Percentiles rank a stretch among this genome's conserved stretches.
These are phyloP conservation scores for Erythrocebus patas DNA, from an alignment of 2,113 vertebrate genomes.

Conservation along the genomic window DNA sequence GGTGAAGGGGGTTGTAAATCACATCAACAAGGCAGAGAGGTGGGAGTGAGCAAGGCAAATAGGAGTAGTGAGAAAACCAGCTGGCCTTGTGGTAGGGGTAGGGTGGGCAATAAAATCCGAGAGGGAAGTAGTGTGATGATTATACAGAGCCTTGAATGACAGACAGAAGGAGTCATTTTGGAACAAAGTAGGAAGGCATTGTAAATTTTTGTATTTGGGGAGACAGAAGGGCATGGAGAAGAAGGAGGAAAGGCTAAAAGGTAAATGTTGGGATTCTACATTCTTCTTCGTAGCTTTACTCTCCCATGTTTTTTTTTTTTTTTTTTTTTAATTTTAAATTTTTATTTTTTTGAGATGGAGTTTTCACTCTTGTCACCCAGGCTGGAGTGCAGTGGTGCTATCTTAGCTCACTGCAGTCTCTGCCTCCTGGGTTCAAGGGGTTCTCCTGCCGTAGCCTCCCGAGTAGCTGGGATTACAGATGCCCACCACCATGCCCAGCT, in stretches of 20 bases:
- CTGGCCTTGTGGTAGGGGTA: not conserved
- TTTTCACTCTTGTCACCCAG: no score
- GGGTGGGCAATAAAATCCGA: not conserved
- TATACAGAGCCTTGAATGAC: not conserved
- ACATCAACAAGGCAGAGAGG: not conserved
- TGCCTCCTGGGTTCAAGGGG: no score
- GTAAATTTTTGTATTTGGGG: not conserved
- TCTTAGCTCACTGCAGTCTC: no score
- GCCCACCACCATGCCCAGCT: no score
- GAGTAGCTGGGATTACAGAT: no score
- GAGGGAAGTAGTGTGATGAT: conserved; percentile 36
- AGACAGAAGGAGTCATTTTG: not conserved
- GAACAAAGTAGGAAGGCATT: conserved; percentile 18
- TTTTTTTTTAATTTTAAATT: no score
- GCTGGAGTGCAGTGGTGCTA: no score
- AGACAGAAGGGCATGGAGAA: not conserved
- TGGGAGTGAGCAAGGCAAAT: not conserved
- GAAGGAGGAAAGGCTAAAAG: conserved; percentile 10
- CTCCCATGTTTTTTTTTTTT: no score
- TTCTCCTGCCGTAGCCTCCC: no score
- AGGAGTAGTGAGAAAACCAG: conserved; percentile 34
- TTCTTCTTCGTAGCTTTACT: no score
- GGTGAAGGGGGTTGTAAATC: not conserved
- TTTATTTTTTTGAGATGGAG: no score
- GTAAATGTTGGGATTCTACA: not conserved